phyloP scores from a whole-genome alignment of 2,113 vertebrate genomes.

The Thryonomys swinderianus region DNA sequence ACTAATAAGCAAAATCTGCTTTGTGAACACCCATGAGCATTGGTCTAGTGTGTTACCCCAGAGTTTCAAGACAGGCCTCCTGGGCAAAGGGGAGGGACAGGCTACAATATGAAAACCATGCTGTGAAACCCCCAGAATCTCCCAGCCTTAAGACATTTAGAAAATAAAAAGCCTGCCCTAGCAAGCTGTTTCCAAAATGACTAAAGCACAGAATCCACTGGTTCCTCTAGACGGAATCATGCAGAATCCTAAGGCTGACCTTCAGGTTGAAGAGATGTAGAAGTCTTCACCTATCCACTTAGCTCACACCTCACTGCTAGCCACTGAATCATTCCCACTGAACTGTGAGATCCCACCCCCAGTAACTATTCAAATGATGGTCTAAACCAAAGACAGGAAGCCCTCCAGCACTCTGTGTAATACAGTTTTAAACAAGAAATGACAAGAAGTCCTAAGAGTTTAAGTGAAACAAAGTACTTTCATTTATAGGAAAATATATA shows the following conservation, averaged over 20 bases:
- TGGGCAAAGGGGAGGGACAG: background rate
- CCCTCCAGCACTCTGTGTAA: background rate
- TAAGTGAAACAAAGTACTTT: slow-evolving; percentile 18
- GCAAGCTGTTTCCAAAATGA: background rate
- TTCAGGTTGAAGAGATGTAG: background rate
- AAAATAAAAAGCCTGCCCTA: background rate
- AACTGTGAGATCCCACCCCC: background rate
- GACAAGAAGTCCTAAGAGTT: background rate
- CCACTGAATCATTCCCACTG: background rate
- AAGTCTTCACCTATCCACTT: background rate
- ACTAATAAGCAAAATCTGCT: background rate
- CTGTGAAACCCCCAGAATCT: background rate
- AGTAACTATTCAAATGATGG: background rate
- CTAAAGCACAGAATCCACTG: background rate
- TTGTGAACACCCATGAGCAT: too few species aligned
- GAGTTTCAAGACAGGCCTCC: background rate
- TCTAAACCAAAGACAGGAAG: background rate
- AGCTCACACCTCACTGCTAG: background rate
- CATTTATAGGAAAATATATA: background rate
- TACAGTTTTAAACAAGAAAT: slow-evolving; percentile 28
- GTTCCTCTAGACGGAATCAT: background rate
- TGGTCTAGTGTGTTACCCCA: background rate
- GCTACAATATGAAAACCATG: background rate
- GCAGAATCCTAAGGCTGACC: background rate
- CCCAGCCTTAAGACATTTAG: background rate